Evolutionary conservation across 2,113 vertebrate genomes (phyloP).

Genomic region (Indicator maculatus): DNA sequence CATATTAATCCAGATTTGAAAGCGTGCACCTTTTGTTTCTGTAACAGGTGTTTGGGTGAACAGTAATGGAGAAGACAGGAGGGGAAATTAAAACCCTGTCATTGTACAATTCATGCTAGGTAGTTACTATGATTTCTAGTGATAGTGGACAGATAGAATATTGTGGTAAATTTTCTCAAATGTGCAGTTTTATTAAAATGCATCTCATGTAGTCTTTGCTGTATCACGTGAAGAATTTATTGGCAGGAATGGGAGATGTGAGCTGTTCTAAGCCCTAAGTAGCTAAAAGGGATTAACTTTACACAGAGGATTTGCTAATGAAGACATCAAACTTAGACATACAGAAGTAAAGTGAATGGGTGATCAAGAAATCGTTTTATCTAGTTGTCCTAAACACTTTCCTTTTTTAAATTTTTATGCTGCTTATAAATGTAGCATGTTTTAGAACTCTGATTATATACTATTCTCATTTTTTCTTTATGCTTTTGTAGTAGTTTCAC

Average conservation of each 20-base stretch:
- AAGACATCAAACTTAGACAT: constrained; percentile 23
- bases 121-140: neutral
- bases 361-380: neutral
- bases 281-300: constrained; percentile 67
- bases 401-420: neutral
- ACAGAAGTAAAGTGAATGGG: neutral
- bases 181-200: neutral
- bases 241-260: constrained; percentile 22
- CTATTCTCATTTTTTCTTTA: neutral
- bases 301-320: constrained; percentile 64
- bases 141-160: neutral
- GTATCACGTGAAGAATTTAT: neutral
- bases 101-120: neutral
- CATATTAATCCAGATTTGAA: neutral
- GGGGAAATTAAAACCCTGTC: neutral
- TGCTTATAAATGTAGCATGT: neutral
- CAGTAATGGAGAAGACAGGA: neutral
- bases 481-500: constrained; percentile 34
- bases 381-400: neutral
- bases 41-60: neutral
- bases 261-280: constrained; percentile 59
- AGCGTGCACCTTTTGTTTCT: neutral
- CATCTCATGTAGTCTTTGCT: neutral
- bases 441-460: neutral
- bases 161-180: neutral